These are phyloP conservation scores for Carlito syrichta DNA, from an alignment of 2,113 vertebrate genomes.

Conservation along the genomic window DNA sequence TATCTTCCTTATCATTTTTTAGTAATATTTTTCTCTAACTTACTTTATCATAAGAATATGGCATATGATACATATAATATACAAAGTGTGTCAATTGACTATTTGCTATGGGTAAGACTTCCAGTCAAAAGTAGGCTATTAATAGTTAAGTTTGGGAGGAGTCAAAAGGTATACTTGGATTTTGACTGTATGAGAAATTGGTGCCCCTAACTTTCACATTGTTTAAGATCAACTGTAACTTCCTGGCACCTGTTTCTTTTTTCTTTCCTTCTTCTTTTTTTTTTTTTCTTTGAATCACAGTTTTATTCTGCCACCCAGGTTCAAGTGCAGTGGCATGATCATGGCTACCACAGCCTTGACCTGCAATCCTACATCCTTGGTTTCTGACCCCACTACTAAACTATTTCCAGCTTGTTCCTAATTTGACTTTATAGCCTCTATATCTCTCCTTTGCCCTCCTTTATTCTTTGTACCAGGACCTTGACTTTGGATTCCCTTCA, in stretches of 20 bases:
- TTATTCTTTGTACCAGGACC: background rate
- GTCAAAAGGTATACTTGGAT: background rate
- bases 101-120: background rate
- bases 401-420: background rate
- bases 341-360: too few relatives aligned
- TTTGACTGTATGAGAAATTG: background rate
- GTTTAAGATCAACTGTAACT: background rate
- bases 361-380: too few relatives aligned
- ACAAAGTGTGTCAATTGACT: background rate
- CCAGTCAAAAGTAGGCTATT: background rate
- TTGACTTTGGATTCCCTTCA: background rate
- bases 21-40: background rate
- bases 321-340: too few relatives aligned
- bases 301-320: too few relatives aligned
- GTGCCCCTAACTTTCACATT: background rate
- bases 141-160: background rate
- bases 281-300: too few relatives aligned
- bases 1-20: background rate
- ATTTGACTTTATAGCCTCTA: background rate
- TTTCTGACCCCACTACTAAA: background rate
- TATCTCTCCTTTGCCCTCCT: background rate
- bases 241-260: background rate
- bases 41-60: background rate
- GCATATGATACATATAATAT: background rate
- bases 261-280: too few relatives aligned